Evolutionary conservation across 92 coral and sea anemone species (phyloP).

Genomic region (Parazoanthus swiftii): DNA sequence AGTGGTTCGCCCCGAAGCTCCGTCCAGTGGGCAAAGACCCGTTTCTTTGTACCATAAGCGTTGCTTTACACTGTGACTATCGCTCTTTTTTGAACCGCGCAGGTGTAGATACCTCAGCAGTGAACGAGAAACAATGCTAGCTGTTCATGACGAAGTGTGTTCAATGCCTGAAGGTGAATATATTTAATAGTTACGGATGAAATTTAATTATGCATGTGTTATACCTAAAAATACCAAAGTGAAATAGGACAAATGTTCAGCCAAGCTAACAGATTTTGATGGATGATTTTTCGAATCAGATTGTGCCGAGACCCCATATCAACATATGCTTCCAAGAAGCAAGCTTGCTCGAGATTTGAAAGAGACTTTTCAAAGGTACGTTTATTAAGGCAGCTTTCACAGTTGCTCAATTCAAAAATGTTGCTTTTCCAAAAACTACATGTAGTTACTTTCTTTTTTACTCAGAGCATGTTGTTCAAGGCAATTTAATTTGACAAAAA

Average conservation of each 20-base stretch:
- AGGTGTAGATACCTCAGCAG: constrained; percentile 92
- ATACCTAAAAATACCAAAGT: background rate
- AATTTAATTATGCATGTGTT: background rate
- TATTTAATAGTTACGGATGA: background rate
- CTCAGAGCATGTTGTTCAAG: too few species aligned
- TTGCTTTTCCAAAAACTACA: too few species aligned
- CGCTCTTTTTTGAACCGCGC: background rate
- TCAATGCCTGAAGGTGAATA: constrained; percentile 89
- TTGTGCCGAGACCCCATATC: constrained; percentile 90
- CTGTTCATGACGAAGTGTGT: constrained; percentile 91
- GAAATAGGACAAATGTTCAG: background rate
- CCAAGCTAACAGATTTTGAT: background rate
- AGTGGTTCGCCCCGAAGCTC: too few species aligned
- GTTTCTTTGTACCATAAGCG: background rate
- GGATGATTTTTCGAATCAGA: constrained; percentile 47
- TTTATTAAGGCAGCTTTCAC: too few species aligned
- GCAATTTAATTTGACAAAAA: too few species aligned
- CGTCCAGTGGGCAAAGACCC: too few species aligned
- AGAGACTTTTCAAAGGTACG: constrained; percentile 87
- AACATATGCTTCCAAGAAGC: constrained; percentile 89
- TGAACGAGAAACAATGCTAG: constrained; percentile 92
- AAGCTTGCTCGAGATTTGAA: constrained; percentile 85
- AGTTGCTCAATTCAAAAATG: too few species aligned
- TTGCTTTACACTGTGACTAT: background rate
- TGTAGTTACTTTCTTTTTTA: too few species aligned